Conservation (phyloP, 2,113 vertebrate genomes). For the Chamaea fasciata region DNA sequence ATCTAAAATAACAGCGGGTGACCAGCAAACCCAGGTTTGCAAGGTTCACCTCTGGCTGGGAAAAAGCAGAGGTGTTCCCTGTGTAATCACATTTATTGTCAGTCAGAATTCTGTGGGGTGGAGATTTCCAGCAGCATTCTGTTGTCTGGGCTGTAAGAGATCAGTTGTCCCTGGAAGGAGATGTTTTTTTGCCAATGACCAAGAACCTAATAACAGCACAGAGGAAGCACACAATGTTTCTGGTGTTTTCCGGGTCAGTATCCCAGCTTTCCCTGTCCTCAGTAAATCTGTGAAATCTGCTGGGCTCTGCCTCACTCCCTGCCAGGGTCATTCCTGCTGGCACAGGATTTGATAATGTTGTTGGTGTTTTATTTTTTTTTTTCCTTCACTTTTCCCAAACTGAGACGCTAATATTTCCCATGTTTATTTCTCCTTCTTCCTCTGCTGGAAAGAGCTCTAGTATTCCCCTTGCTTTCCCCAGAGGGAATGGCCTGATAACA, state of each 20-base stretch:
- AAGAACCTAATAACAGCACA: accelerated
- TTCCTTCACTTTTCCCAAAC: not conserved
- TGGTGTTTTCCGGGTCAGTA: accelerated
- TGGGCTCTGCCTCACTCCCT: not conserved
- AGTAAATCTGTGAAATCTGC: not conserved
- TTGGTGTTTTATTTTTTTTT: not conserved
- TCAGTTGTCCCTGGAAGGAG: not conserved
- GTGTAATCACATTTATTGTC: not conserved
- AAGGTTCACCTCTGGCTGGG: not conserved
- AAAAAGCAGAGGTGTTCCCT: not conserved
- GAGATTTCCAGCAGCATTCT: not conserved
- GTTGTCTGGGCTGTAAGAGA: not conserved
- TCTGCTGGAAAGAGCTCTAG: not conserved
- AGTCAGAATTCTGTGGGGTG: not conserved
- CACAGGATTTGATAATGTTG: not conserved
- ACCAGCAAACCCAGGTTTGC: not conserved
- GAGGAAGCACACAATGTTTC: accelerated
- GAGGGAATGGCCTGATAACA: not conserved
- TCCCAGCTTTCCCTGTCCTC: not conserved
- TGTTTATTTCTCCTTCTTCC: not conserved
- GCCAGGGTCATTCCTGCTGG: not conserved
- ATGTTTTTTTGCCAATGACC: not conserved
- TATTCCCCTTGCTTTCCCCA: not conserved
- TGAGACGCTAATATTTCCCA: not conserved
- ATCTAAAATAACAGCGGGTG: not conserved